phyloP scores from a whole-genome alignment of 2,888 invertebrate genomes.

The Epinotia nisella region DNA sequence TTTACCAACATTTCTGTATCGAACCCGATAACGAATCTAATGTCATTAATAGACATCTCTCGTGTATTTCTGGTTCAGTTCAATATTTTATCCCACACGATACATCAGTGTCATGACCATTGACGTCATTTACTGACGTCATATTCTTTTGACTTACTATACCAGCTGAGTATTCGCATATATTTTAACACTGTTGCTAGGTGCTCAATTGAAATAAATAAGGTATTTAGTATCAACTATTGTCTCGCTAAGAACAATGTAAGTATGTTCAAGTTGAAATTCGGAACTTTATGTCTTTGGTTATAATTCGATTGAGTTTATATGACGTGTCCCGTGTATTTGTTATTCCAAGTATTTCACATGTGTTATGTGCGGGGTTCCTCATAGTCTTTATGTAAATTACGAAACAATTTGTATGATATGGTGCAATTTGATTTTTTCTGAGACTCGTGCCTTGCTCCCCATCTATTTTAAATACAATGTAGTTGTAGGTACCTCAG shows the following conservation, averaged over 20 bases:
- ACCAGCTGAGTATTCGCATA: constrained; percentile 5
- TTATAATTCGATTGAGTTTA: neutral
- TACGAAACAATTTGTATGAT: no score
- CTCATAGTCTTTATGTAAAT: no score
- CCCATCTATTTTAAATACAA: no score
- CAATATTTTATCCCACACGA: constrained; percentile 16
- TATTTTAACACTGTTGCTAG: neutral
- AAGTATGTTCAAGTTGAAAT: neutral
- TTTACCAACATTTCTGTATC: neutral
- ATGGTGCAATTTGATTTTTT: no score
- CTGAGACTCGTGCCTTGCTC: no score
- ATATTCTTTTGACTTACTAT: constrained; percentile 15
- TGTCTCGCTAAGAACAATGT: constrained; percentile 8
- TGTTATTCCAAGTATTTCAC: no score
- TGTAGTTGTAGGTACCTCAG: no score
- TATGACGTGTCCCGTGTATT: neutral
- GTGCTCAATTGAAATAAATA: constrained; percentile 20
- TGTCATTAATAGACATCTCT: constrained; percentile 20
- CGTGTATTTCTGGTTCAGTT: constrained; percentile 29
- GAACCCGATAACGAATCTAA: constrained; percentile 13
- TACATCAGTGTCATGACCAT: constrained; percentile 36
- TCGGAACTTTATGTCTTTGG: neutral
- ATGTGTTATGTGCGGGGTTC: no score
- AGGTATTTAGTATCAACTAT: neutral
- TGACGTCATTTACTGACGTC: constrained; percentile 38